Conservation (phyloP, 2,113 vertebrate species). For the Archocentrus centrarchus region DNA sequence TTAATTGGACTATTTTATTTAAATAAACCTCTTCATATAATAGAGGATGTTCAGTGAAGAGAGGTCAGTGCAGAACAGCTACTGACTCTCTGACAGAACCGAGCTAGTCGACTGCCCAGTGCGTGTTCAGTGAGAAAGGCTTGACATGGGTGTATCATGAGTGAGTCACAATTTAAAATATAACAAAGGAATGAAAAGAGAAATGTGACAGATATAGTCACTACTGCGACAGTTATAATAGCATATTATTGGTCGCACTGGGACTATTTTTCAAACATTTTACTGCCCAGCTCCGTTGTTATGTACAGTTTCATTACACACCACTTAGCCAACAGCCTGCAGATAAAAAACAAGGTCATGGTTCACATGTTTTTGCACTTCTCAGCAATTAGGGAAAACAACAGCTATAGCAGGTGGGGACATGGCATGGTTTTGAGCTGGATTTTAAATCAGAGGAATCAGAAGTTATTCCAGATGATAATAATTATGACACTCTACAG, state of each 20-base stretch:
- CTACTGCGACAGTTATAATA: not conserved
- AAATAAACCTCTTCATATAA: not conserved
- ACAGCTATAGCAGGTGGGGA: slow-evolving; percentile 1
- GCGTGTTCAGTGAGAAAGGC: not conserved
- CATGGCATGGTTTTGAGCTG: not conserved
- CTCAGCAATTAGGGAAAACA: slow-evolving; percentile 8
- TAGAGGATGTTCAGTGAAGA: slow-evolving; percentile 1
- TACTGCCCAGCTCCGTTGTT: not conserved
- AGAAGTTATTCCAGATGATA: not conserved
- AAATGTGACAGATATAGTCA: not conserved
- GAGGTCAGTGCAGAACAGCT: not conserved
- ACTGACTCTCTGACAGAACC: not conserved
- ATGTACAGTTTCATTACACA: slow-evolving; percentile 7
- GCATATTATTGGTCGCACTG: not conserved
- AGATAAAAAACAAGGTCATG: slow-evolving; percentile 1
- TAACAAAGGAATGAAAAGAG: not conserved
- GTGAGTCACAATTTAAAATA: not conserved
- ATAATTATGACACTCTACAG: not conserved
- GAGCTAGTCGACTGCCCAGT: not conserved
- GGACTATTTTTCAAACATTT: not conserved
- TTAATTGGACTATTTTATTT: not conserved
- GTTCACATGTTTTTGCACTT: slow-evolving; percentile 1
- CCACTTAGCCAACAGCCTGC: slow-evolving; percentile 3
- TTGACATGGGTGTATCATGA: not conserved
- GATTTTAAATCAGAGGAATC: not conserved